These are phyloP conservation scores for Atta colombica DNA, from an alignment of 1,140 invertebrate species.

Conservation along the genomic window DNA sequence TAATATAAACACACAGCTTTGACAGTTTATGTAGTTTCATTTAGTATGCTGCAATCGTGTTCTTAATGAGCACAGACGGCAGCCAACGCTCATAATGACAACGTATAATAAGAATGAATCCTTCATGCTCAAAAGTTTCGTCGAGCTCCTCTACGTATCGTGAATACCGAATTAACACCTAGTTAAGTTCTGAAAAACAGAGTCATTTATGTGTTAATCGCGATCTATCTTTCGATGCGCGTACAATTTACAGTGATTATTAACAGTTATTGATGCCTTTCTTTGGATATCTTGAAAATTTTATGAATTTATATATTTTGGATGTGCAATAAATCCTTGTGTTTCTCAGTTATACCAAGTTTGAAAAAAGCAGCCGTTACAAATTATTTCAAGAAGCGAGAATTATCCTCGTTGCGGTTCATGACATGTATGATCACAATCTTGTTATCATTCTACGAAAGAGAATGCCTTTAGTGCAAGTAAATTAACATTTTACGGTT, in stretches of 20 bases:
- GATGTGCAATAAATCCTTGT: not conserved
- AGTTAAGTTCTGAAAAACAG: conserved; percentile 67
- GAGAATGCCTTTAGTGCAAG: not conserved
- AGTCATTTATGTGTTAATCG: conserved; percentile 69
- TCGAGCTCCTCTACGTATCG: conserved; percentile 42
- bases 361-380: not conserved
- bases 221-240: conserved; percentile 44
- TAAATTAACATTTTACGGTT: conserved; percentile 24
- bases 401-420: conserved; percentile 3
- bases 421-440: not conserved
- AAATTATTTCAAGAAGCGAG: conserved; percentile 11
- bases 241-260: conserved; percentile 27
- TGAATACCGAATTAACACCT: conserved; percentile 76
- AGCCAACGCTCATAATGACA: conserved; percentile 38
- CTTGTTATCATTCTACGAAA: conserved; percentile 1
- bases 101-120: conserved; percentile 33
- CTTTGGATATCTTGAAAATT: not conserved
- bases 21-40: not conserved
- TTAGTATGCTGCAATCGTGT: not conserved
- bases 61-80: not conserved
- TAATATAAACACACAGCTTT: not conserved
- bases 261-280: conserved; percentile 48
- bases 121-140: conserved; percentile 50
- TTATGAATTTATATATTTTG: not conserved
- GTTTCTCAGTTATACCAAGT: not conserved